Base-by-base conservation (phyloP, 2,888 invertebrate species). In the Ichneumoninae sp. region DNA sequence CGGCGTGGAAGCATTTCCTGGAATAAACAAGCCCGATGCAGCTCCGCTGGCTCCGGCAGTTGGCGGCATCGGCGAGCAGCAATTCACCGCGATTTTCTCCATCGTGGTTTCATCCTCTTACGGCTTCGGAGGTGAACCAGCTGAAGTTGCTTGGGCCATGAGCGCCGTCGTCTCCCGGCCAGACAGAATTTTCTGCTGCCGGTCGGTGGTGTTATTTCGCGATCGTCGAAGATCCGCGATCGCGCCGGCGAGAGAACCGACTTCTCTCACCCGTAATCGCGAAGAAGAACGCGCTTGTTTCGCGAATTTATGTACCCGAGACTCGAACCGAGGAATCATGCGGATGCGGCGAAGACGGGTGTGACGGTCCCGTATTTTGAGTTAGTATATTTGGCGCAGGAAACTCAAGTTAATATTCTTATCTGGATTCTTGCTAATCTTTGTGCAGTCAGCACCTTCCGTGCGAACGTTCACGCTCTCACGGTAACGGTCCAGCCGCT, bases 1-100 rank as follows among this genome's bases (percentile, higher is more conserved):
- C 85, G 87, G 81, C 76, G 79, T 78, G 57, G 77, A 83, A 86
- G 81, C 82, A 85, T 87, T 89, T 88, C 87, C 88, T 85, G 88
- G 87, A 88, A 88, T 87, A 87, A 88, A 87, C 87, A 85, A 87
- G 81, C 81, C 65, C 65, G 76, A 69, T 63, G 54, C 68, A 63
- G 40, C 81, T 68, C 16, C 44, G 63, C 68, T 22, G 13, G 13
- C 26, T 19, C 36, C 33, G 68, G 60, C 69, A 19, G 57, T n/a
- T 50, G n/a, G 44, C 66, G 19, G 54, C 63, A 52, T 44, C 40
- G 19, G 74, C 60, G 54, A 44, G 63, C 73, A 52, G 81, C 85
- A 86, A 86, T 88, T 87, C 86, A 79, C 74, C 68, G 81, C 79
- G 79, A 86, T 87, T 88, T 87, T 87, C 83, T 83, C 65, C 66